Evolutionary conservation across 2,797 vertebrate species (phyloP).

Genomic region (Halcyon badia): DNA sequence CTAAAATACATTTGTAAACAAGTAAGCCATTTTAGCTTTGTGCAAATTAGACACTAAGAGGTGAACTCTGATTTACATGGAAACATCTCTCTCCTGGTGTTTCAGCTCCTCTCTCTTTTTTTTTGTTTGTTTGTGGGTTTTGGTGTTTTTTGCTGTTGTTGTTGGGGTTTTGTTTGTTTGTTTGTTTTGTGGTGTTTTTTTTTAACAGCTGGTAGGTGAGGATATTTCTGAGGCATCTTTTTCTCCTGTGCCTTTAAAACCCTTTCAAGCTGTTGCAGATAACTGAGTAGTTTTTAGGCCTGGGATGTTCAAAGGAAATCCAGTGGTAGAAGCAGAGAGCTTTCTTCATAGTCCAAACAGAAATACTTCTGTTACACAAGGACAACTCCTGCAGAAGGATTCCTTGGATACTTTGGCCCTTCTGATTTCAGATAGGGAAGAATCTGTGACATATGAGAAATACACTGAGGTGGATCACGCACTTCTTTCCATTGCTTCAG

Average conservation of each 20-base stretch:
- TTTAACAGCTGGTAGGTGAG: not conserved
- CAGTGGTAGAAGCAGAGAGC: not conserved
- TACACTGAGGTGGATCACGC: not conserved
- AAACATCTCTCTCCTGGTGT: not conserved
- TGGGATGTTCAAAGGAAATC: not conserved
- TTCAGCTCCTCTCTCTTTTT: not conserved
- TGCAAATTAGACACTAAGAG: not conserved
- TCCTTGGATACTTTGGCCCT: not conserved
- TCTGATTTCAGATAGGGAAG: constrained; percentile 31
- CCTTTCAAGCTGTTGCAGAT: not conserved
- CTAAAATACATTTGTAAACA: not conserved
- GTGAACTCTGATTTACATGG: not conserved
- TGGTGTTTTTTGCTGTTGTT: too few relatives aligned
- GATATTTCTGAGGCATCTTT: not conserved
- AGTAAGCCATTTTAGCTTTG: not conserved
- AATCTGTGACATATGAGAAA: constrained; percentile 46
- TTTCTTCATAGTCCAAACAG: not conserved
- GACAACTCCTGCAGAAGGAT: not conserved
- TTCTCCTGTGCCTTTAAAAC: not conserved
- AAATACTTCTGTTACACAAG: not conserved
- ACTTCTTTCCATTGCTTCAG: constrained; percentile 49
- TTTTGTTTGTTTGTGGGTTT: too few relatives aligned
- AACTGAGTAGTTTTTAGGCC: not conserved
- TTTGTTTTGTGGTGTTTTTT: not conserved
- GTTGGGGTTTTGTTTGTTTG: too few relatives aligned